Base-by-base conservation (phyloP, 2,113 vertebrate species). In the Zapus hudsonius region DNA sequence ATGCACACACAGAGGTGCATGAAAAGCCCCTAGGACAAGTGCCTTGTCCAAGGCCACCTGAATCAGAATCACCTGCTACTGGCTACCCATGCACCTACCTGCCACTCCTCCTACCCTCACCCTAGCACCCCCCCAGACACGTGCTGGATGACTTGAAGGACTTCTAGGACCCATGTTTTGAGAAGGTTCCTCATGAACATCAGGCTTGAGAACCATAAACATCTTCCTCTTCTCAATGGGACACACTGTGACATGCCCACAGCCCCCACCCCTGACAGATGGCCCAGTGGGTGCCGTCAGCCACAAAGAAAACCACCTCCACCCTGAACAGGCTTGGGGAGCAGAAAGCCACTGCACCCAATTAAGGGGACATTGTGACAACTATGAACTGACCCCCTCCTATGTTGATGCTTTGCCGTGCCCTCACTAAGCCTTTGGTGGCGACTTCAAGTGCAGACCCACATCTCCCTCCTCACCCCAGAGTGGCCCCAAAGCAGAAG, bases 241-340 rank as follows among this genome's bases (percentile, higher is more conserved):
- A 63, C 36, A 63, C 64, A 20, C 2, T 0, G 59, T 5, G 10
- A 12, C 64, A 31, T 8, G 22, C 9, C 17, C 42, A 44, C 22
- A 20, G 70, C 36, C 5, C 38, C 25, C 16, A 66, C 70, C 4
- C 63, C 23, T 27, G 12, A 59, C 29, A 29, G 42, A 8, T n/a
- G 7, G 10, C 2, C 23, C 3, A 1, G 0, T 1, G 27, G 7
- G 13, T 10, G 11, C 17, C 17, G 5, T 25, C 29, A 57, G 5
- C 20, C n/a, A 52, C 17, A 31, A 3, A 23, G 38, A 57, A 72
- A 63, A 52, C n/a, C 9, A 5, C 31, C 15, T 66, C 67, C 44
- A 69, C 19, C 52, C 27, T 2, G 75, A 13, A 29, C 40, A 4
- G 6, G 13, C 20, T 33, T 47, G 74, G 38, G 59, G 23, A 52